phyloP scores from a whole-genome alignment of 2,797 vertebrate species.

The Vireo griseus region DNA sequence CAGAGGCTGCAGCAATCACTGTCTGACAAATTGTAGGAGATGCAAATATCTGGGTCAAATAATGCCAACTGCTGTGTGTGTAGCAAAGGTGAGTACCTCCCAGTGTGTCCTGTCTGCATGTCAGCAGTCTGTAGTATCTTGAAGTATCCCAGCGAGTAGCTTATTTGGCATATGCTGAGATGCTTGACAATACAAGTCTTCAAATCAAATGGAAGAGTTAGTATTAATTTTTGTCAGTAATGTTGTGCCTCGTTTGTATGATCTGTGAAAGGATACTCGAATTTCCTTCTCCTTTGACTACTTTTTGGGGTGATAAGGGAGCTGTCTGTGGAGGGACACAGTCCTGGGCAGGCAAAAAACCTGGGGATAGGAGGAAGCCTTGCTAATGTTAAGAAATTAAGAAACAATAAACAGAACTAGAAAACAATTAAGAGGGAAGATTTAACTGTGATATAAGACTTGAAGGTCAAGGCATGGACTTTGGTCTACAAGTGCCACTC shows the following conservation, averaged over 20 bases:
- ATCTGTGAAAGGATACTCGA: background rate
- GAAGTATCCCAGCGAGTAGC: background rate
- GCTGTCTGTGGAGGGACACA: background rate
- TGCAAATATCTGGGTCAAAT: background rate
- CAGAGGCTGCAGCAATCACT: background rate
- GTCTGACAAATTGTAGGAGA: fast-evolving
- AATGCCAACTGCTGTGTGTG: background rate
- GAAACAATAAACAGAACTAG: background rate
- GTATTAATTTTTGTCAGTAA: background rate
- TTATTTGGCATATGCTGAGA: background rate
- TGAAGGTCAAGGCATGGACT: background rate
- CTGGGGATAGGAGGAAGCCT: background rate
- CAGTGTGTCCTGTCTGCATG: background rate
- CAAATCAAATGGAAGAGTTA: background rate
- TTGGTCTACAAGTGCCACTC: background rate
- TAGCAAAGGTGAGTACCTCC: background rate
- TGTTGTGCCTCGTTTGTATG: background rate
- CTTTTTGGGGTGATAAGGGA: background rate
- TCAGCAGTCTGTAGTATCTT: background rate
- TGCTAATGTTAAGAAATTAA: background rate
- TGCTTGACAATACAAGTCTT: background rate
- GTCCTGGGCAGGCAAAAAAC: background rate
- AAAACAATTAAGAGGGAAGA: background rate
- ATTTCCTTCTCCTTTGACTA: background rate
- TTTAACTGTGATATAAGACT: background rate